Base-by-base conservation (phyloP, 2,888 invertebrate genomes). In the Tenthredo livida region DNA sequence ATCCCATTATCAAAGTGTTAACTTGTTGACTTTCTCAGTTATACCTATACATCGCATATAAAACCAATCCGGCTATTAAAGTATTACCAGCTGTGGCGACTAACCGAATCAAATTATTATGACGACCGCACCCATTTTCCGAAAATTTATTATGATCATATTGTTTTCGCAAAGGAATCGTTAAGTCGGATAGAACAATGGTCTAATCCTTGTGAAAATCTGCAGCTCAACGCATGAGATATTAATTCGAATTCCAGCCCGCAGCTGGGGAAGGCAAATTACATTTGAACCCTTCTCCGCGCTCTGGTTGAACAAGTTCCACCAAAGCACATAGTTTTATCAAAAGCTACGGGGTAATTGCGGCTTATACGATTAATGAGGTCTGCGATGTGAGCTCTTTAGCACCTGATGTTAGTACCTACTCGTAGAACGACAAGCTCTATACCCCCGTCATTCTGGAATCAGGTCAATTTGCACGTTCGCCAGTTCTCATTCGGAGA, bases 391-490 rank as follows among this genome's bases (percentile, higher is more conserved):
- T 15, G 2, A 7, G 33, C 75, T 77, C 75, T 43, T 73, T 21
- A 43, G 21, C 12, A 17, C 12, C 25, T 29, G 37, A 70, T 77
- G 40, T 50, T 10, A 77, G 33, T 54, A 29, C 29, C 29, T 29
- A 29, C 33, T 77, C 33, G 33, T 1, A 70, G 29, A 77, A 17
- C 50, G 29, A 54, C 54, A 33, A n/a, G 37, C 17, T 37, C 7
- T 33, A 40, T 25, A 40, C 58, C 17, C 5, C 25, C 21, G 25
- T 61, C 61, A 40, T 50, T 37, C 6, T 80, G 50, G 61, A 80
- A 61, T 61, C 58, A 61, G 80, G 61, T 80, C 80, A 80, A 80
- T 61, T 21, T 40, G 58, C 40, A 61, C 40, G 77, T 80, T 21
- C 37, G 50, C n/a, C 33, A 54, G 54, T 37, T 21, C 37, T 17